These are phyloP conservation scores for Andrena camellia DNA, from an alignment of 2,888 invertebrate genomes.

Conservation along the genomic window DNA sequence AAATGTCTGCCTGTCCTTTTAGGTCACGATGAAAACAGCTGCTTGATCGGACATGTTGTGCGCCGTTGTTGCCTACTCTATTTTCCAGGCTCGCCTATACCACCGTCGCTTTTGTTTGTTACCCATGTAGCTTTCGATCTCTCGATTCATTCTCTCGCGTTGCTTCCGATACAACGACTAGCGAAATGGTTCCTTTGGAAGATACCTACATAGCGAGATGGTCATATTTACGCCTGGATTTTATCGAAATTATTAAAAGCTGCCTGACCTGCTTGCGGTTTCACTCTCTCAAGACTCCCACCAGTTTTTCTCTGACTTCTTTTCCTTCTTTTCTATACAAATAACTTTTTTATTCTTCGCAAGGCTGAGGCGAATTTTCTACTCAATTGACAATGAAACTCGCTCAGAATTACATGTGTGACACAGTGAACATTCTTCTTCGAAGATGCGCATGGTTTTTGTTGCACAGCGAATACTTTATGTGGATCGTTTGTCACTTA, in stretches of 20 bases:
- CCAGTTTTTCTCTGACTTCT: background rate
- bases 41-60: slow-evolving; percentile 42
- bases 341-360: background rate
- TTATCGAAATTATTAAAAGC: slow-evolving; percentile 2
- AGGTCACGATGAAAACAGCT: slow-evolving; percentile 43
- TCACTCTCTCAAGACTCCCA: background rate
- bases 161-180: slow-evolving; percentile 13
- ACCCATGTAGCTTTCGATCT: slow-evolving; percentile 37
- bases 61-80: slow-evolving; percentile 16
- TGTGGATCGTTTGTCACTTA: too few relatives aligned
- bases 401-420: background rate
- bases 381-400: background rate
- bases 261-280: background rate
- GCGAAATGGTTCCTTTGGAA: background rate
- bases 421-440: too few relatives aligned
- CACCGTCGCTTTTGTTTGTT: slow-evolving; percentile 30
- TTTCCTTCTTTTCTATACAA: background rate
- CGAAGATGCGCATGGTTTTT: too few relatives aligned
- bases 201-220: background rate
- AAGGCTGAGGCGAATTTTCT: background rate
- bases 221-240: slow-evolving; percentile 2
- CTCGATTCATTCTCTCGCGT: slow-evolving; percentile 14
- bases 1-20: slow-evolving; percentile 37
- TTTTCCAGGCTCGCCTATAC: slow-evolving; percentile 23
- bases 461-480: too few relatives aligned